A percentile compares a stretch with the other conserved stretches of the same genome.
Evolutionary conservation across 2,113 vertebrate species (phyloP).

Genomic region (Lampris megalopsis): DNA sequence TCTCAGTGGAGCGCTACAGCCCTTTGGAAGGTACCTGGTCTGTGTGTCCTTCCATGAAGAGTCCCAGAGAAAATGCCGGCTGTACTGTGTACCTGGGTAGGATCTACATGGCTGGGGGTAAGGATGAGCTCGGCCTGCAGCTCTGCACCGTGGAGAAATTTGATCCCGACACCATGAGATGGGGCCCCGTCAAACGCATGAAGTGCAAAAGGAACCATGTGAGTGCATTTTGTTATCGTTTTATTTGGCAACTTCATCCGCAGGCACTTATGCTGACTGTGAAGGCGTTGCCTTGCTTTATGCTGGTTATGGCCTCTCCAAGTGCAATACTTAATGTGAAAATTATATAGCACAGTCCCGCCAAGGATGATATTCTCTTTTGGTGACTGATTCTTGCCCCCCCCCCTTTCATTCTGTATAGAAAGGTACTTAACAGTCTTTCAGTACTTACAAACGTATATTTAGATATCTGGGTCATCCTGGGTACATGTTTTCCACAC

Average conservation of each 20-base stretch:
- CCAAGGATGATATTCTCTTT: too few species aligned
- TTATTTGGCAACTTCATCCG: not conserved
- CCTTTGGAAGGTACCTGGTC: constrained; percentile 71
- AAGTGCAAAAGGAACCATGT: constrained; percentile 71
- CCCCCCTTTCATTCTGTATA: too few species aligned
- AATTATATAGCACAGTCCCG: too few species aligned
- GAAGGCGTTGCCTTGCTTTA: too few species aligned
- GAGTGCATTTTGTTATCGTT: constrained; percentile 19
- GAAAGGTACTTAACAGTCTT: too few species aligned
- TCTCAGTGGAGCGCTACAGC: constrained; percentile 76
- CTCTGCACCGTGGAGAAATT: constrained; percentile 72
- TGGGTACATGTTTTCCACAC: too few species aligned
- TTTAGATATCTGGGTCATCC: too few species aligned
- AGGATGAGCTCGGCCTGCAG: constrained; percentile 70
- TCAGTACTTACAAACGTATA: too few species aligned
- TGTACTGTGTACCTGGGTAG: constrained; percentile 66
- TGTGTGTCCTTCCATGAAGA: constrained; percentile 64
- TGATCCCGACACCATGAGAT: constrained; percentile 59
- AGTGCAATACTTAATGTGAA: too few species aligned
- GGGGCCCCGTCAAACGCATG: constrained; percentile 72
- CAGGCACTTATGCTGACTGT: not conserved
- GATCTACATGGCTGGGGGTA: constrained; percentile 74
- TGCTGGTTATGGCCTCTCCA: too few species aligned
- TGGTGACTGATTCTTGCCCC: too few species aligned
- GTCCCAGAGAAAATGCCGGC: constrained; percentile 70